Evolutionary conservation across 2,797 vertebrate genomes (phyloP), one percentile per base, ranked within the genome.

Genomic region (Helostoma temminkii): DNA sequence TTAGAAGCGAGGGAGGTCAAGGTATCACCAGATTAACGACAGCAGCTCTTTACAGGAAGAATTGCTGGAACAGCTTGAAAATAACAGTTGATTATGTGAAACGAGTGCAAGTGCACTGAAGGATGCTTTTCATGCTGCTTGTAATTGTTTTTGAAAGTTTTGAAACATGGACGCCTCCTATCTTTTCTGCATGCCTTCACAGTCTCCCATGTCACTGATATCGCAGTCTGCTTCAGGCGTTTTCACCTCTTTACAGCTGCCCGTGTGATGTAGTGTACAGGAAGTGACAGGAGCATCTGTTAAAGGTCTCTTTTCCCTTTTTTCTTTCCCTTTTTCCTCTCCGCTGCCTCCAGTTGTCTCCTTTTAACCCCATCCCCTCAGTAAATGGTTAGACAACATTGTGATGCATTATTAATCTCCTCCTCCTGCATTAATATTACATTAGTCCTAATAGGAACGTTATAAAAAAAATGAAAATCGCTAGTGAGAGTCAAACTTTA

Each of bases 361-460:
- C 30, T 76, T 82, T 80, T 72, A 86, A 88, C 74, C 69, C 52
- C 34, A 26, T 81, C 63, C 76, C 32, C 65, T 68, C 75, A 45
- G 76, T 88, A 88, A 88, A 88, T 57, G 87, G 89, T 90, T 83
- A 72, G 85, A 85, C 81, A 82, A 80, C 81, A 87, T 84, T 80
- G 67, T 62, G 71, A 81, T 91, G 71, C 81, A 90, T 93, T 89
- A 88, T 90, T 91, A 84, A 91, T 89, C 78, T 11, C 69, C 60
- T 55, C 80, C 75, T 73, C 76, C 72, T n/a, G 70, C 87, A 90
- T 91, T 74, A 86, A 89, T 92, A 88, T 88, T 91, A 63, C 71
- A 89, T 86, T 75, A 83, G 65, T 63, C 48, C 50, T 80, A 83
- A 89, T 84, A 84, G 46, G 74, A 85, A 83, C 71, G 83, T 83